Evolutionary conservation across 2,797 vertebrate genomes (phyloP), one percentile per base, ranked within the genome.

Genomic region (Acanthurus lineatus): DNA sequence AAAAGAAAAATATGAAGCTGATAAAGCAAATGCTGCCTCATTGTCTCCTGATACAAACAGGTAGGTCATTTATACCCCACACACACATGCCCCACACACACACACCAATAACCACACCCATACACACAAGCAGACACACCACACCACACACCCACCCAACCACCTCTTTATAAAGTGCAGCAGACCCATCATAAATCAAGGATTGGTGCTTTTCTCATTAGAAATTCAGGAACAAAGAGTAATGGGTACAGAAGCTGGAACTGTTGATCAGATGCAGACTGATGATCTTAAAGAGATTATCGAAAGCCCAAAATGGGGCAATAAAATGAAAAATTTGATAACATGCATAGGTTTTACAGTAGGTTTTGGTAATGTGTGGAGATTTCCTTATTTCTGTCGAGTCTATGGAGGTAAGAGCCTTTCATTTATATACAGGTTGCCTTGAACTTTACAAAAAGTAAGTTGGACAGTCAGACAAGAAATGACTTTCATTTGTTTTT

Each of bases 351-450:
- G 96, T 80, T 97, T 97, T 76, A 95, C 96, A 0, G 96, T 97
- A 61, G 97, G 96, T 5, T 90, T 97, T 81, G 96, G 97, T 14
- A 97, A 97, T n/a, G 90, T 98, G 53, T 97, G 96, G 96, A 78
- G 96, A 40, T 97, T 97, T 84, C 96, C 96, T 0, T 97, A 97
- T 86, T 62, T 97, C 87, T 97, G 97, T 82, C 97, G 97, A 90
- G 94, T 88, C 44, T 93, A 97, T 0, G 96, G 97, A 92, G 97
- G 97, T 96, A 91, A 96, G 96, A 68, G 5, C n/a, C 40, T 67
- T 77, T 74, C 0, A 44, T 51, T 73, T 25, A 25, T 25, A 25
- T 25, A 45, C 44, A 42, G 3, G 59, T 4, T 17, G 32, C 28
- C 48, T 19, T 54, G 10, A 22, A 9, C 53, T 40, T 19, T 38